phyloP scores from a whole-genome alignment of 1,140 invertebrate genomes.

The Cyclina sinensis region DNA sequence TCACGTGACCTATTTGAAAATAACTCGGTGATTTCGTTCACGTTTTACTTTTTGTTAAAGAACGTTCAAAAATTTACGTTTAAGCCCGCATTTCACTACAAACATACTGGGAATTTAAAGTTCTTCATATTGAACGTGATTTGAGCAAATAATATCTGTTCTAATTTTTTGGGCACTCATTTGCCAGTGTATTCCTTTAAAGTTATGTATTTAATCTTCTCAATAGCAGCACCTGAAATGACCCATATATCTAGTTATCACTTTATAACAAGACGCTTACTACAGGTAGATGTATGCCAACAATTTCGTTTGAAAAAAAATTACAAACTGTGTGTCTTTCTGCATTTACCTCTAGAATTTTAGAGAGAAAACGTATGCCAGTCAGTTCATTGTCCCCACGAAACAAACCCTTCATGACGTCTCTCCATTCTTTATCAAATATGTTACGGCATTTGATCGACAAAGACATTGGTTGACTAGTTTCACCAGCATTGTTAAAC shows the following conservation, averaged over 20 bases:
- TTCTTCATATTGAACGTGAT: too few species aligned
- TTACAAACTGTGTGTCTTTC: background rate
- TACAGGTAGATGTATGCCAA: background rate
- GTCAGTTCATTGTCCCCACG: background rate
- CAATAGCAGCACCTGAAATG: background rate
- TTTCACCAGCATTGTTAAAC: background rate
- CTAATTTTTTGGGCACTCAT: too few species aligned
- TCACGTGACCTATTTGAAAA: too few species aligned
- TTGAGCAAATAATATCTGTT: too few species aligned
- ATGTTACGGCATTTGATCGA: background rate
- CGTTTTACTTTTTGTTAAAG: too few species aligned
- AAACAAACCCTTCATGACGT: background rate
- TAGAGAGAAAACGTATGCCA: background rate
- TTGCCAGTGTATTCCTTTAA: too few species aligned
- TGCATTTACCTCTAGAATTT: background rate
- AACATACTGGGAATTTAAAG: too few species aligned
- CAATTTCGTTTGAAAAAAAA: background rate
- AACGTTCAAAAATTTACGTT: too few species aligned
- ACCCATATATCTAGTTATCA: background rate
- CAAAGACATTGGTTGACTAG: background rate
- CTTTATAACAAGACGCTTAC: background rate
- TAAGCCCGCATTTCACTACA: too few species aligned
- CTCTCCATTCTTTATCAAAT: slow-evolving; percentile 32
- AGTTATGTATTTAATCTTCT: background rate
- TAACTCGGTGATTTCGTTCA: too few species aligned